Evolutionary conservation across 2,113 vertebrate species (phyloP).

Genomic region (Xenopus tropicalis): UCB_Xtro_10.0 CM004450.2:62208501-62209000

Average conservation of each 20-base stretch:
- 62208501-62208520: too few species aligned
- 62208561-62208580: not conserved
- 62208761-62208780: conserved; percentile 52
- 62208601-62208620: conserved; percentile 31
- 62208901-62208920: too few species aligned
- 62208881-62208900: too few species aligned
- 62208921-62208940: too few species aligned
- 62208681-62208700: conserved; percentile 57
- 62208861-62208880: too few species aligned
- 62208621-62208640: conserved; percentile 47
- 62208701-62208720: conserved; percentile 49
- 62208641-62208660: conserved; percentile 46
- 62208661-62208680: conserved; percentile 48
- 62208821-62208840: conserved; percentile 37
- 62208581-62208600: conserved; percentile 11
- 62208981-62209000: too few species aligned
- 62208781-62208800: conserved; percentile 56
- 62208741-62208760: conserved; percentile 52
- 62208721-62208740: conserved; percentile 64
- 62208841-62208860: conserved; percentile 2
- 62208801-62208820: conserved; percentile 50
- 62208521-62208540: not conserved
- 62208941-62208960: too few species aligned
- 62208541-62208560: conserved; percentile 1
- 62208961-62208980: too few species aligned